Percentiles rank a stretch among this genome's conserved stretches.
Conservation (phyloP, 2,113 vertebrate genomes). For the Bagarius yarrelli region DNA sequence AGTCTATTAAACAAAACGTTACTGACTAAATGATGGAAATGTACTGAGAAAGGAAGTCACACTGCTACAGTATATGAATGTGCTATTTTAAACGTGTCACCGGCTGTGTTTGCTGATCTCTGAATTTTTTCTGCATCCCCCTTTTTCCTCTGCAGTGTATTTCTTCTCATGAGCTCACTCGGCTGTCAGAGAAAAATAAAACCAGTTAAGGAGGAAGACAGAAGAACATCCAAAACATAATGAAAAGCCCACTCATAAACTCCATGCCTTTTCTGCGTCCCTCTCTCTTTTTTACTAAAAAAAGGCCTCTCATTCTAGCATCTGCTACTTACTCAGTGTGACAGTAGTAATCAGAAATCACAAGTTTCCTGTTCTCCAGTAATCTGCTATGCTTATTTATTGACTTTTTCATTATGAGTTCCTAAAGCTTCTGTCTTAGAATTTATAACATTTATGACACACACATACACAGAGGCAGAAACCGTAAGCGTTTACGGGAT, state of each 20-base stretch:
- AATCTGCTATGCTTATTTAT: background rate
- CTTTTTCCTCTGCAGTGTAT: conserved; percentile 64
- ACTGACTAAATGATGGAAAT: no score
- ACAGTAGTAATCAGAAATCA: background rate
- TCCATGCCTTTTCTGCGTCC: conserved; percentile 39
- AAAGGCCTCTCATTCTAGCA: conserved; percentile 27
- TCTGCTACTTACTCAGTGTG: conserved; percentile 11
- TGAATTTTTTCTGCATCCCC: background rate
- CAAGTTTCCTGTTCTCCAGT: conserved; percentile 4
- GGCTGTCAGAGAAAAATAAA: conserved; percentile 51
- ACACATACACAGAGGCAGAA: conserved; percentile 4
- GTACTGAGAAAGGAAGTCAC: background rate
- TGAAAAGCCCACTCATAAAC: conserved; percentile 50
- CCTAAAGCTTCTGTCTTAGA: conserved; percentile 47
- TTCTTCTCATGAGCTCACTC: conserved; percentile 73
- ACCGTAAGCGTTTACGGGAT: background rate
- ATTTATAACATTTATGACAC: conserved; percentile 40
- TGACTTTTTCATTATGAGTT: conserved; percentile 25
- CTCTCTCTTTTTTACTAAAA: conserved; percentile 31
- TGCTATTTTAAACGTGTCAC: background rate
- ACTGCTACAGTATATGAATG: background rate
- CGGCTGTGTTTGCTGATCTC: background rate
- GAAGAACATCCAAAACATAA: conserved; percentile 24
- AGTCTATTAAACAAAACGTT: no score
- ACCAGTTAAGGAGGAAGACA: conserved; percentile 3